Percentiles rank a stretch among this genome's conserved stretches.
These are phyloP conservation scores for Hippocampus zosterae DNA, from an alignment of 2,113 vertebrate species.

Conservation along the genomic window DNA sequence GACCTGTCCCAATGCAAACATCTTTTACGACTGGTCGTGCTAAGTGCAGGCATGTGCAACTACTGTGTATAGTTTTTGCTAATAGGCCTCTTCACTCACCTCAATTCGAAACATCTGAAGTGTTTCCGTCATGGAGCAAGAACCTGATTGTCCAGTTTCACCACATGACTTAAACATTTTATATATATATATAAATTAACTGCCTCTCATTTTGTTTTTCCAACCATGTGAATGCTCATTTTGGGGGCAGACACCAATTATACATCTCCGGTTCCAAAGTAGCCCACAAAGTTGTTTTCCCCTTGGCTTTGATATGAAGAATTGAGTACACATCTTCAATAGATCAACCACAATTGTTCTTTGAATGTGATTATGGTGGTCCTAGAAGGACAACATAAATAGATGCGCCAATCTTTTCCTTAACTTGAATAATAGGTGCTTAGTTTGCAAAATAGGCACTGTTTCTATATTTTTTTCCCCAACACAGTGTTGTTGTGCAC, in stretches of 20 bases:
- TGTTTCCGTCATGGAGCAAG: neutral
- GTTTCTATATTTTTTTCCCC: neutral
- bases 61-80: neutral
- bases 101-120: slow-evolving; percentile 12
- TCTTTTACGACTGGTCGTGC: neutral
- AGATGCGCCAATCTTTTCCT: too few relatives aligned
- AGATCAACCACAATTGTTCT: neutral
- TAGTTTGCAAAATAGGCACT: neutral
- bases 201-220: slow-evolving; percentile 6
- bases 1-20: neutral
- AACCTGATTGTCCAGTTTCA: slow-evolving; percentile 70
- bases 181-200: too few relatives aligned
- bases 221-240: neutral
- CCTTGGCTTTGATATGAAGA: neutral
- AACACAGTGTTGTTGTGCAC: neutral
- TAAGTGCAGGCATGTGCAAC: slow-evolving; percentile 6
- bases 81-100: slow-evolving; percentile 8
- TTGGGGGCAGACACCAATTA: slow-evolving; percentile 26
- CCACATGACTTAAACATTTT: slow-evolving; percentile 10
- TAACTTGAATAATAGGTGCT: too few relatives aligned
- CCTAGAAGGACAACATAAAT: neutral
- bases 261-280: slow-evolving; percentile 45
- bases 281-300: neutral
- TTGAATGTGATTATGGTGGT: neutral
- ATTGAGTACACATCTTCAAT: neutral